These are phyloP conservation scores for Drosophila barbarae DNA, from an alignment of 2,888 invertebrate species.

Conservation along the genomic window DNA sequence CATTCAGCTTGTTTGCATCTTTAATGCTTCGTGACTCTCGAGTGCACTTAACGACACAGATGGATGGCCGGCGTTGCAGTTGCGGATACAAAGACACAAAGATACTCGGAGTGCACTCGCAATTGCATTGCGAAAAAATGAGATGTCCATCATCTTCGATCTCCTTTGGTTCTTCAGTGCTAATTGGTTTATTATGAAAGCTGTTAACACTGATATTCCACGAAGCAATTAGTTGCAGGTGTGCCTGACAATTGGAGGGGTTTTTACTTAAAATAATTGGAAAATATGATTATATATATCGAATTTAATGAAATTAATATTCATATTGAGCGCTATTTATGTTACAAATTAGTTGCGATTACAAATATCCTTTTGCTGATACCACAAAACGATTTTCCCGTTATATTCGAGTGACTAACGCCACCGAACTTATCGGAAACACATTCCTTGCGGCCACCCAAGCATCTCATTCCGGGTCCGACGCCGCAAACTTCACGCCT, in stretches of 20 bases:
- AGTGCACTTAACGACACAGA: conserved; percentile 73
- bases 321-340: no score
- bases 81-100: conserved; percentile 36
- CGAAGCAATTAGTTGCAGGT: conserved; percentile 14
- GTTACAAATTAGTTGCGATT: neutral
- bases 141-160: conserved; percentile 19
- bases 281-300: neutral
- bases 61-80: conserved; percentile 59
- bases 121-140: conserved; percentile 21
- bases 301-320: no score
- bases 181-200: conserved; percentile 36
- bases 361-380: conserved; percentile 6
- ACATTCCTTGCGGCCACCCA: conserved; percentile 61
- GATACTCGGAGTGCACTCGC: conserved; percentile 12
- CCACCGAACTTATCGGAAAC: conserved; percentile 51
- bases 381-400: conserved; percentile 21
- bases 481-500: conserved; percentile 44
- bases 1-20: conserved; percentile 75
- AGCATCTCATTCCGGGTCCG: conserved; percentile 50
- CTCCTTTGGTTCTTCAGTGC: conserved; percentile 2
- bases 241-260: neutral
- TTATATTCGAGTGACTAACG: conserved; percentile 42
- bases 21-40: conserved; percentile 73
- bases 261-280: neutral
- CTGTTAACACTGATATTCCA: conserved; percentile 20